These are phyloP conservation scores for Spinibarbus caldwelli DNA, from an alignment of 2,797 vertebrate genomes.

Conservation along the genomic window DNA sequence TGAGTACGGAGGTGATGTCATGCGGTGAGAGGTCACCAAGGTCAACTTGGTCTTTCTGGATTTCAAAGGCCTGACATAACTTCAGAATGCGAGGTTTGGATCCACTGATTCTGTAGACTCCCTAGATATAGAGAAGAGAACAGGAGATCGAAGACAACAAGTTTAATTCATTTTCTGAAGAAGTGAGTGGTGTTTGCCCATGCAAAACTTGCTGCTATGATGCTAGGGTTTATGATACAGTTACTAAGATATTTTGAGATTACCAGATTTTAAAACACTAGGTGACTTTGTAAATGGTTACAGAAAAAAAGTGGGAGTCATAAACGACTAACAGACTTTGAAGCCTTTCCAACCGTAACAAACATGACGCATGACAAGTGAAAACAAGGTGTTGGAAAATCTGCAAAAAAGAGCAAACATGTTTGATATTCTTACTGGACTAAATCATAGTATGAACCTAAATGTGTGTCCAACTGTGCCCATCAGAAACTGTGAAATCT, in stretches of 20 bases:
- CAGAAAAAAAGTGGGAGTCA: no score
- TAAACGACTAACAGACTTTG: background rate
- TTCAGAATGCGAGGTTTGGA: conserved; percentile 90
- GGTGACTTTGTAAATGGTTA: background rate
- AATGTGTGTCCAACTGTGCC: no score
- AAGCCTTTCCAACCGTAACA: no score
- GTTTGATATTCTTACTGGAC: no score
- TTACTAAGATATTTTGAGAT: background rate
- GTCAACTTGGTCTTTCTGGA: conserved; percentile 85
- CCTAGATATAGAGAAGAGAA: conserved; percentile 71
- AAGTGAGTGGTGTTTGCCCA: background rate
- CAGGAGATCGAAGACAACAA: background rate
- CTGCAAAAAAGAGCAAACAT: no score
- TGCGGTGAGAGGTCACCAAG: conserved; percentile 91
- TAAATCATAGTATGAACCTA: no score
- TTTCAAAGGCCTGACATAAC: conserved; percentile 90
- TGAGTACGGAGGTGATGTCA: conserved; percentile 89
- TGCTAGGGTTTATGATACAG: background rate
- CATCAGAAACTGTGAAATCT: no score
- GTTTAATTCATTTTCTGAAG: background rate
- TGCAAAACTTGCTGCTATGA: no score
- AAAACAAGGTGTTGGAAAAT: no score
- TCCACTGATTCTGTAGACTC: conserved; percentile 92
- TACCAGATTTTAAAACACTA: background rate
- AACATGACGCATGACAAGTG: no score